A percentile compares a stretch with the other conserved stretches of the same genome.
Conservation (phyloP, 92 coral and sea anemone species). For the Parazoanthus swiftii region DNA sequence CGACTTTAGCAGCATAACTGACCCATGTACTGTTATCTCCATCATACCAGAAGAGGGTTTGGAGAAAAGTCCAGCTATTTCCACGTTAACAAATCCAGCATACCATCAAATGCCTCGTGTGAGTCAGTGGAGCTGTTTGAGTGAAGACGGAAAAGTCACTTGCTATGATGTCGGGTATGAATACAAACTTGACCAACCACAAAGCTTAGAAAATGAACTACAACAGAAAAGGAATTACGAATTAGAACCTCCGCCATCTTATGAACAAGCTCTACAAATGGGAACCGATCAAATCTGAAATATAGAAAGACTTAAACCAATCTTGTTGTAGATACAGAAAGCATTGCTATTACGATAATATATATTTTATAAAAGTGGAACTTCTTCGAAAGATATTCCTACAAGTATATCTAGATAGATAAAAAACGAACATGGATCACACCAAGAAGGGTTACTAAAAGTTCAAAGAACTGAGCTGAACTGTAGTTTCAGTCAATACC, state of each 20-base stretch:
- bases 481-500: no score
- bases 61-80: slow-evolving; percentile 73
- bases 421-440: background rate
- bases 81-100: slow-evolving; percentile 25
- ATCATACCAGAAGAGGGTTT: slow-evolving; percentile 60
- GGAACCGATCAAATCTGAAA: background rate
- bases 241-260: slow-evolving; percentile 72
- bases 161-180: slow-evolving; percentile 29
- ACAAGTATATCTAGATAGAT: no score
- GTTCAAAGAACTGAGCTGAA: no score
- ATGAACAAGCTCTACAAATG: slow-evolving; percentile 76
- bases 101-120: slow-evolving; percentile 50
- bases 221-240: slow-evolving; percentile 23
- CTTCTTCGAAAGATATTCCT: background rate
- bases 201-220: slow-evolving; percentile 13
- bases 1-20: background rate
- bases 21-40: slow-evolving; percentile 65
- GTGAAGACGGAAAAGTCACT: slow-evolving; percentile 15
- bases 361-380: background rate
- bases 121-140: slow-evolving; percentile 25
- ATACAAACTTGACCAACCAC: background rate
- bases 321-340: background rate
- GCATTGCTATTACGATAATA: background rate
- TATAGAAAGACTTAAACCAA: background rate
- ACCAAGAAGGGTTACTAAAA: background rate